Evolutionary conservation across 2,113 vertebrate genomes (phyloP).

Genomic region (Apus apus): DNA sequence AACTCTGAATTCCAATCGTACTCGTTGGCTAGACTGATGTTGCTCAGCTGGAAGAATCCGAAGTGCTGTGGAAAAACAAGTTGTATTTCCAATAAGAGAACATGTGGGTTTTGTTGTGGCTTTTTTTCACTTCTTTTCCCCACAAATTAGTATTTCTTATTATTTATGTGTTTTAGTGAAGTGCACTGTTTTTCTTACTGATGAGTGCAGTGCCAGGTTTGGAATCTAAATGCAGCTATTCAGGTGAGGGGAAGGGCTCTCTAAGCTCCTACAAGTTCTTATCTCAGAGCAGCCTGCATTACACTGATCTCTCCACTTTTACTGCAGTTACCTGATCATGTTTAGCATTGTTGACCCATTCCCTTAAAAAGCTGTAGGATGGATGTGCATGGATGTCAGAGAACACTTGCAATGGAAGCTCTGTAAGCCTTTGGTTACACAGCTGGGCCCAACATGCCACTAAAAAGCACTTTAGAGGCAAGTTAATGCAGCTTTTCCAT

Average conservation of each 20-base stretch:
- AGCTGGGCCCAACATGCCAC: constrained; percentile 16
- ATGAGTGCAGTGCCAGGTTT: neutral
- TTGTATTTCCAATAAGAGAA: neutral
- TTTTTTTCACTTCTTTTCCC: neutral
- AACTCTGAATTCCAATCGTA: neutral
- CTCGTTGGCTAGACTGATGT: neutral
- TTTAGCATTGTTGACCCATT: neutral
- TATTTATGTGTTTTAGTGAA: neutral
- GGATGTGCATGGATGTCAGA: rapidly evolving
- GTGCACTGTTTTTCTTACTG: neutral
- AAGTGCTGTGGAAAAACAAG: neutral
- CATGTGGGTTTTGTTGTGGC: too few relatives aligned
- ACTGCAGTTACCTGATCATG: neutral
- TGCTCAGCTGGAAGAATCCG: neutral
- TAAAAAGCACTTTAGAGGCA: neutral
- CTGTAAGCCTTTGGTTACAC: constrained; percentile 47
- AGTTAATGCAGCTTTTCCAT: neutral
- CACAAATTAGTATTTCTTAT: neutral
- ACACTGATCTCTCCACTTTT: neutral
- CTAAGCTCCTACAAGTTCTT: neutral
- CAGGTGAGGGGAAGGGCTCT: neutral
- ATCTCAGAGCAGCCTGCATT: neutral
- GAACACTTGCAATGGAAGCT: neutral
- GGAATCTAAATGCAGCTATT: neutral
- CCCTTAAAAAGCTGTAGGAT: neutral